phyloP scores from a whole-genome alignment of 35 echinoderm and acorn worm species.

The Heliocidaris tuberculata region DNA sequence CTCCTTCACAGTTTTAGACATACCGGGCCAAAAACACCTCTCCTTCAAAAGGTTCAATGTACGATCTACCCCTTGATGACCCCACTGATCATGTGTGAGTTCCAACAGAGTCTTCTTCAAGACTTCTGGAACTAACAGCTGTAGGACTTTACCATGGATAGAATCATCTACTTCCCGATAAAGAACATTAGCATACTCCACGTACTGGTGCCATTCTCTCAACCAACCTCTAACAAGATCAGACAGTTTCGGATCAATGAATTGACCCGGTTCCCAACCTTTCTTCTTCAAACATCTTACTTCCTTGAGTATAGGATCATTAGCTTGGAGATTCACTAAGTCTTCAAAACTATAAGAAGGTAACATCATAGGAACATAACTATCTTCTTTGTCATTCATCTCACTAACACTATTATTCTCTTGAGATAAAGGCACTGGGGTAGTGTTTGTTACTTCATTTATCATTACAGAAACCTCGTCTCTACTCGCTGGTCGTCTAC shows the following conservation, averaged over 20 bases:
- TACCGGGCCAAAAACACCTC: slow-evolving; percentile 63
- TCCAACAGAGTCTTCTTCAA: slow-evolving; percentile 41
- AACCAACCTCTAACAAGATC: background rate
- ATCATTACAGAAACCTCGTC: no score
- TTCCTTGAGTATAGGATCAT: no score
- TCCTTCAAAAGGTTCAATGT: slow-evolving; percentile 44
- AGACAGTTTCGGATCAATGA: no score
- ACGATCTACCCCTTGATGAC: slow-evolving; percentile 39
- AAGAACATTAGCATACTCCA: background rate
- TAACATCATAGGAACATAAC: no score
- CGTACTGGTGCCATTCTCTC: background rate
- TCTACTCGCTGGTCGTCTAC: slow-evolving; percentile 29
- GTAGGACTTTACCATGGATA: background rate
- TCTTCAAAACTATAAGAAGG: no score
- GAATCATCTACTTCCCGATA: slow-evolving; percentile 17
- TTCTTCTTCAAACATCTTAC: no score
- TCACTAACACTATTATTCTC: no score
- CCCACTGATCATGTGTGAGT: slow-evolving; percentile 56
- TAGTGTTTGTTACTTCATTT: no score
- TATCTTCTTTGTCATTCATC: no score
- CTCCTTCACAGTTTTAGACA: slow-evolving; percentile 32
- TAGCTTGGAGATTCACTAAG: no score
- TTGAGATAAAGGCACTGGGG: no score
- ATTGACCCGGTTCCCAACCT: no score
- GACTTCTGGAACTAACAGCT: slow-evolving; percentile 52